Conservation (phyloP, 2,888 invertebrate species). For the Torymus aiolomorphi region DNA sequence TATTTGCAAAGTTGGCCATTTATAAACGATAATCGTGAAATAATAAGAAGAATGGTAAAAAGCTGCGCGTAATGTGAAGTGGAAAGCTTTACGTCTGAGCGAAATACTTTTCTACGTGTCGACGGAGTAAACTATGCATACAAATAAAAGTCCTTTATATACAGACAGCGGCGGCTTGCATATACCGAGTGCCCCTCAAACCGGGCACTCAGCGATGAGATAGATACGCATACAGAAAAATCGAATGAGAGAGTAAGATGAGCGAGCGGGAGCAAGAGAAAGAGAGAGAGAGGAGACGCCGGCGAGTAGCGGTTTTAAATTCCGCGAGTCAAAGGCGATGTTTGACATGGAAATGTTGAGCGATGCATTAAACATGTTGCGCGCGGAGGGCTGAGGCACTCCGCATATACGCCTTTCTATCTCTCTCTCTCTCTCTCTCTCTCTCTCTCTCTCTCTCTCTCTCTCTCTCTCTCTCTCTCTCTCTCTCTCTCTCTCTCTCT, state of each 20-base stretch:
- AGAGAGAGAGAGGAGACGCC: not conserved
- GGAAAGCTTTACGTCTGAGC: too few species aligned
- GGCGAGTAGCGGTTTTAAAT: conserved; percentile 71
- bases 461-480: conserved; percentile 55
- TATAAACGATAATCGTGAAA: too few species aligned
- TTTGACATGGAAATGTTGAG: conserved; percentile 76
- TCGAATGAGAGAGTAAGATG: conserved; percentile 4
- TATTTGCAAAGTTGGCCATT: too few species aligned
- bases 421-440: conserved; percentile 55
- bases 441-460: conserved; percentile 53
- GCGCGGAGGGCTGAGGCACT: conserved; percentile 63
- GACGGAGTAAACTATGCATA: conserved; percentile 6
- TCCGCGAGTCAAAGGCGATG: conserved; percentile 75
- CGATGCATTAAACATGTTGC: conserved; percentile 75
- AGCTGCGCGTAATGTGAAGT: too few species aligned
- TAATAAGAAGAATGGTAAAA: too few species aligned
- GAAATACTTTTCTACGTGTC: too few species aligned
- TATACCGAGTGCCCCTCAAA: not conserved
- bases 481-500: conserved; percentile 55
- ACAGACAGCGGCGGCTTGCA: not conserved
- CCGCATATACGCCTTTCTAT: conserved; percentile 37
- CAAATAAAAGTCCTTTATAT: conserved; percentile 27
- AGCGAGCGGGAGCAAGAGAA: not conserved
- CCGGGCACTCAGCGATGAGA: conserved; percentile 33
- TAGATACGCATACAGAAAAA: conserved; percentile 29